Base-by-base conservation (phyloP, 2,888 invertebrate species). In the Taenaris catops region DNA sequence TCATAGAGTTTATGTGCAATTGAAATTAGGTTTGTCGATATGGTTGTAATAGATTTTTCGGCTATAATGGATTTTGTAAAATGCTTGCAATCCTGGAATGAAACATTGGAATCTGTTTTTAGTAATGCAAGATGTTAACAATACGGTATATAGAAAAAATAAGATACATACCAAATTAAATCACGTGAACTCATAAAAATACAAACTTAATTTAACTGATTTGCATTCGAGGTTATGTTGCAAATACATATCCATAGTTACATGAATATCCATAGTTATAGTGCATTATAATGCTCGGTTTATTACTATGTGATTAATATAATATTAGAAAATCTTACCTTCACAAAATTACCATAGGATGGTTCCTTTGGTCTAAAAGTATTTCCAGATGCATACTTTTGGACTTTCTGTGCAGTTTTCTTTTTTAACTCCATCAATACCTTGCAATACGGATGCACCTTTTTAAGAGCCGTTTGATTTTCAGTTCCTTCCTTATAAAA, bases 321-420 rank as follows among this genome's bases (percentile, higher is more conserved):
- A n/a, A n/a, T n/a, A n/a, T n/a, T n/a, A n/a, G n/a, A n/a, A n/a
- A n/a, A 21, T 8, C 63, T 67, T 68, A 91, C 90, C 78, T 88
- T 88, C 0, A 80, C 70, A 49, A 91, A 81, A 40, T 62, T 72
- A 21, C 67, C 63, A 50, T 90, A 91, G 0, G 81, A 60, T 1
- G 87, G 73, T 26, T 84, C 70, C 4, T 70, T 64, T 1, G 90
- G 89, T 32, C 91, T 80, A 27, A 87, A 89, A 3, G 89, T 89
- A 25, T 89, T 86, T 14, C 84, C 87, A 46, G 88, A 73, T 1
- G 81, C 76, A 33, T 90, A 84, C 35, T 87, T 80, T n/a, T 56
- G 51, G 24, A 74, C 68, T 49, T 26, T 65, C 28, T 63, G 71
- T 19, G 56, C 86, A 24, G 67, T 81, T 38, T 48, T 53, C 20